A percentile compares a stretch with the other conserved stretches of the same genome.
Conservation (phyloP, 2,797 vertebrate species). For the Eospalax fontanierii region DNA sequence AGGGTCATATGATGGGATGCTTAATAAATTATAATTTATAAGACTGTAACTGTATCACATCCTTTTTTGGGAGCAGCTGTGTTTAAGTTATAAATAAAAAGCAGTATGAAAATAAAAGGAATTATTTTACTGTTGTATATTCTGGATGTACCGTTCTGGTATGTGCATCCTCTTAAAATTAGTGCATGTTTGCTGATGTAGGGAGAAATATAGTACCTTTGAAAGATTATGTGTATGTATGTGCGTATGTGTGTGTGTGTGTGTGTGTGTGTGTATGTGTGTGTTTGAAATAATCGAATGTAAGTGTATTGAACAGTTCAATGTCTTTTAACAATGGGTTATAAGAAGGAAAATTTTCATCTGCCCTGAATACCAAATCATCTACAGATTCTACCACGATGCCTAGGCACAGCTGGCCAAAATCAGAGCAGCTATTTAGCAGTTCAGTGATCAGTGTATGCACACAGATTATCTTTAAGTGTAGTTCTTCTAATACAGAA, state of each 20-base stretch:
- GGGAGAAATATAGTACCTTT: background rate
- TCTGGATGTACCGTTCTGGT: conserved; percentile 65
- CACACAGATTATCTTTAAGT: conserved; percentile 54
- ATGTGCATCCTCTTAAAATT: conserved; percentile 52
- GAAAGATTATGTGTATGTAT: conserved; percentile 7
- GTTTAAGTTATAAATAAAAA: conserved; percentile 83
- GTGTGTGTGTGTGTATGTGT: background rate
- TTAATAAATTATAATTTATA: conserved; percentile 80
- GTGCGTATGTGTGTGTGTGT: conserved; percentile 17
- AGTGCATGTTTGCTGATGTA: background rate
- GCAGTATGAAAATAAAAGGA: conserved; percentile 73
- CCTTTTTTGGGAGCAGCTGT: conserved; percentile 68
- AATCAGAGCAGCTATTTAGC: conserved; percentile 41
- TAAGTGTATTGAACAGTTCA: conserved; percentile 51
- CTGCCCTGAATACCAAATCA: conserved; percentile 76
- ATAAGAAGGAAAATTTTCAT: conserved; percentile 76
- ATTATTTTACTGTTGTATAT: conserved; percentile 78
- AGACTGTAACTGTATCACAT: conserved; percentile 46
- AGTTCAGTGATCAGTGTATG: too few relatives aligned
- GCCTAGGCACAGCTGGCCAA: background rate
- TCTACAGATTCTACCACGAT: conserved; percentile 62
- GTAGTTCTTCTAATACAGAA: background rate
- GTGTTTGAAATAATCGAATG: conserved; percentile 2
- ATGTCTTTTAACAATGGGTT: conserved; percentile 85
- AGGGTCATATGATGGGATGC: conserved; percentile 63